Percentiles rank a stretch among this genome's conserved stretches.
These are phyloP conservation scores for Melanotaenia trifasciata DNA, from an alignment of 2,797 vertebrate genomes.

Conservation along the genomic window DNA sequence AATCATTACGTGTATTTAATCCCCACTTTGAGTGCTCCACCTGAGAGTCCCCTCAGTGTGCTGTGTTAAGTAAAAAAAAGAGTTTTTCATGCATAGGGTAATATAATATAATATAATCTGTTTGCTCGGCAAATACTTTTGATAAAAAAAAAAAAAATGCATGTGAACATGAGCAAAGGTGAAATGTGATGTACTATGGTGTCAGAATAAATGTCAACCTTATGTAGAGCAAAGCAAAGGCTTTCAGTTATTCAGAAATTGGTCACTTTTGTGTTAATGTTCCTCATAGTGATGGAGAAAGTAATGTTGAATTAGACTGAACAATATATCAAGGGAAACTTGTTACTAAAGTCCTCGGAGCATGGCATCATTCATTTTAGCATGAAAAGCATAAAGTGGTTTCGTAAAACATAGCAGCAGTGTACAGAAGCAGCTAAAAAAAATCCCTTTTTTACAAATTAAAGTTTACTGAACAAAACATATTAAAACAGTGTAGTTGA, in stretches of 20 bases:
- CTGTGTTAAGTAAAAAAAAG: conserved; percentile 23
- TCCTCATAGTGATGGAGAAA: neutral
- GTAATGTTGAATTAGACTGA: neutral
- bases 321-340: neutral
- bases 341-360: neutral
- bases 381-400: neutral
- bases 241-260: neutral
- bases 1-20: conserved; percentile 70
- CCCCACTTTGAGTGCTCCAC: conserved; percentile 45
- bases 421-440: neutral
- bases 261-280: neutral
- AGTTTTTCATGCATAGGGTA: conserved; percentile 21
- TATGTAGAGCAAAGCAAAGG: neutral
- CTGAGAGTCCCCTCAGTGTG: conserved; percentile 44
- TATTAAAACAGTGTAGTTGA: neutral
- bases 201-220: conserved; percentile 21
- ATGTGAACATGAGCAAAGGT: conserved; percentile 2
- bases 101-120: conserved; percentile 31
- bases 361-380: neutral
- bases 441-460: neutral
- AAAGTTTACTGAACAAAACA: neutral
- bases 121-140: conserved; percentile 23
- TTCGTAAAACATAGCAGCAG: neutral
- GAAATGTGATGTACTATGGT: conserved; percentile 4
- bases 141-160: neutral